Conservation (phyloP, 1,140 invertebrate species). For the Acarapis woodi region DNA sequence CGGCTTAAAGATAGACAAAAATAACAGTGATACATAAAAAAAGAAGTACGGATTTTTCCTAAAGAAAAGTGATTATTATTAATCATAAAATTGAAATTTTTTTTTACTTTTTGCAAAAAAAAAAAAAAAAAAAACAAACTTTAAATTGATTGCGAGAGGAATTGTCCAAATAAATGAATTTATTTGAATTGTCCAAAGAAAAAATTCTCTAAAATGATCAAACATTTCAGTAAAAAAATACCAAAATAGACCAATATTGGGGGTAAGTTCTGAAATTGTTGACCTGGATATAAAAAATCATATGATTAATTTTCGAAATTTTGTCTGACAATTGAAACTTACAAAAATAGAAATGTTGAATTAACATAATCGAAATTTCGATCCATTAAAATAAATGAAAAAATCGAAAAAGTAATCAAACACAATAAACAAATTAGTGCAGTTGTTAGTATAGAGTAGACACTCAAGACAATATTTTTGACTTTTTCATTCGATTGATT, state of each 20-base stretch:
- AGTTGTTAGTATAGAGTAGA: too few species aligned
- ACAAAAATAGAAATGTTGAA: conserved; percentile 57
- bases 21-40: conserved; percentile 45
- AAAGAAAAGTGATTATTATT: conserved; percentile 12
- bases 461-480: too few species aligned
- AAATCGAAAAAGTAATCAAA: too few species aligned
- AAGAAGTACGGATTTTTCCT: conserved; percentile 52
- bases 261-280: conserved; percentile 65
- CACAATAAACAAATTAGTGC: too few species aligned
- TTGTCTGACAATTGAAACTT: conserved; percentile 18
- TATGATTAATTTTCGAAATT: conserved; percentile 1
- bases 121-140: conserved; percentile 16
- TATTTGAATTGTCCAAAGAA: conserved; percentile 85
- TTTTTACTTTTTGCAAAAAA: not conserved
- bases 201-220: conserved; percentile 81
- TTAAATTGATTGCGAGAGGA: conserved; percentile 53
- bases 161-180: conserved; percentile 75
- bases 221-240: conserved; percentile 99
- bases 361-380: conserved; percentile 26
- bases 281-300: conserved; percentile 16
- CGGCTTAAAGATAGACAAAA: conserved; percentile 76
- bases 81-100: not conserved
- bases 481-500: too few species aligned
- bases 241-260: conserved; percentile 95
- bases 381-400: conserved; percentile 10